phyloP scores from a whole-genome alignment of 2,888 invertebrate genomes.

The Drosophila acutilabella region DNA sequence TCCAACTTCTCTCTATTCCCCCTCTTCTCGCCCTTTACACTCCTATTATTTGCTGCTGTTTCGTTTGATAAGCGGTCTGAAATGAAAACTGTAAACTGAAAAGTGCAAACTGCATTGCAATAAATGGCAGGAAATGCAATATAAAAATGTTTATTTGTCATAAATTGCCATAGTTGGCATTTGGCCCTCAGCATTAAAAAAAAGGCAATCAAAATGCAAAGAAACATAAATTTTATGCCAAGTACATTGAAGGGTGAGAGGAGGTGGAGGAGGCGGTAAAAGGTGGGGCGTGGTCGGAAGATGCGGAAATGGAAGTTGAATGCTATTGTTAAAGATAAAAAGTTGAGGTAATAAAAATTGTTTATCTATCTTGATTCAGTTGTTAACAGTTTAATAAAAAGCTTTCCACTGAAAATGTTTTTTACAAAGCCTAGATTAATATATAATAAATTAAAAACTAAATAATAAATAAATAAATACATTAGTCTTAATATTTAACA shows the following conservation, averaged over 20 bases:
- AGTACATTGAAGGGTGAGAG: neutral
- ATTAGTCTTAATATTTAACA: no score
- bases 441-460: neutral
- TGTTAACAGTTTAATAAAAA: neutral
- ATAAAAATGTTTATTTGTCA: slow-evolving; percentile 70
- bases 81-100: slow-evolving; percentile 35
- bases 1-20: neutral
- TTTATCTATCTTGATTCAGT: neutral
- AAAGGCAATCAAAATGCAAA: slow-evolving; percentile 27
- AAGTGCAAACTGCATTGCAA: slow-evolving; percentile 50
- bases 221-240: slow-evolving; percentile 26
- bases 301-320: neutral
- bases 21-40: neutral
- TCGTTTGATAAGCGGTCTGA: slow-evolving; percentile 62
- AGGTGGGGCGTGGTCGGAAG: neutral
- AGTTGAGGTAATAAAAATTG: slow-evolving; percentile 4
- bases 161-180: slow-evolving; percentile 57
- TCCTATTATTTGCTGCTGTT: slow-evolving; percentile 22
- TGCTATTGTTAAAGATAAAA: slow-evolving; percentile 7
- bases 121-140: slow-evolving; percentile 74
- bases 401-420: neutral
- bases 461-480: no score
- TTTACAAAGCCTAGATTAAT: no score
- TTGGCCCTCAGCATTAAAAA: slow-evolving; percentile 45
- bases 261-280: neutral